Evolutionary conservation across 2,888 invertebrate genomes (phyloP), one percentile per base, ranked within the genome.

Genomic region (Ormyrus labotus): DNA sequence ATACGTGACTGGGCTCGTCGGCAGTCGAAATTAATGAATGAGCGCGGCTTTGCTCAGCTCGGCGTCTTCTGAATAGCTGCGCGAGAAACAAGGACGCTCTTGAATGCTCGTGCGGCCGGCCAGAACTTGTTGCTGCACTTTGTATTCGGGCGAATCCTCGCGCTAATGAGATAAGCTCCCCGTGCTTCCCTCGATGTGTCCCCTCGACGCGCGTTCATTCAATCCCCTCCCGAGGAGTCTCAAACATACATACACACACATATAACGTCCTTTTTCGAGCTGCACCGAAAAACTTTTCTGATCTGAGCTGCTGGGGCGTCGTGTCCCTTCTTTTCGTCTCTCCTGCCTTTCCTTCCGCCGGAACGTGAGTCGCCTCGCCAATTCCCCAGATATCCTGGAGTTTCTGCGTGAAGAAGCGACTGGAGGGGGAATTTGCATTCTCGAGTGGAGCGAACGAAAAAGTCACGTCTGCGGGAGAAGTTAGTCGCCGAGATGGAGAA

Each of bases 111-210:
- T 2, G 34, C 34, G 6, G 50, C 34, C 48, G 10, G 34, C 8
- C 45, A 10, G 11, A 45, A 79, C 79, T 79, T 79, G 79, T 74
- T 79, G 74, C 74, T 65, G 64, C 64, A 47, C 74, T 79, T 71
- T 74, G 64, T 79, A 78, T 73, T 67, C 72, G 7, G 11, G 11
- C 55, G 61, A 61, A 77, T 61, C 55, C 61, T 67, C 58, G 34
- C 34, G 64, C 53, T 68, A 78, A 78, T 63, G 68, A 68, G 78
- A 79, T 73, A 69, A 73, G 58, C 67, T 55, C 13, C 3, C 5
- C 13, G 34, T 34, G 34, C 34, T 34, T 34, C 34, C 34, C 34
- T 34, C 34, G 34, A 34, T 34, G 34, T 34, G 34, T 34, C 34
- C 34, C 34, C 34, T 34, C 34, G 34, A 3, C 34, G 34, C 34